Evolutionary conservation across 2,113 vertebrate species (phyloP), one percentile per base, ranked within the genome.

Genomic region (Glareola pratincola): DNA sequence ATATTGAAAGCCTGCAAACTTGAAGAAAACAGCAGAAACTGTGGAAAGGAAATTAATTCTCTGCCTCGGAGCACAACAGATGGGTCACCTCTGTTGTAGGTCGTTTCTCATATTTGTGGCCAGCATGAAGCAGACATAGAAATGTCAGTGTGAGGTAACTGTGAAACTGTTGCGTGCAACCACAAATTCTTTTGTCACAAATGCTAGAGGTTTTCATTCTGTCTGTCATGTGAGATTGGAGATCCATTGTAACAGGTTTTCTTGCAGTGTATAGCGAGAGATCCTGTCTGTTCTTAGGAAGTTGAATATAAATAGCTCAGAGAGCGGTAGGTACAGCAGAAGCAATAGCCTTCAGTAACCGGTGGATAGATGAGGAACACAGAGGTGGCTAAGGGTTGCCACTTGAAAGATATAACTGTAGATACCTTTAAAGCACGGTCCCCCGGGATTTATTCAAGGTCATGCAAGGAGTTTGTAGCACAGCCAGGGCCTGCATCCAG

Each of bases 381-480:
- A 2, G 47, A 50, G 56, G 26, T 48, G 88, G 45, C 77, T 54
- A 32, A 32, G 84, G 68, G 66, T 10, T 91, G 85, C 54, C 69
- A 29, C 73, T 62, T 39, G 43, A 16, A 39, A n/a, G 71, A 10
- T 54, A 4, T 9, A 62, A 53, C 66, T 48, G 90, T 27, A 50
- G 77, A 7, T 14, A 18, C 39, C 71, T 57, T 11, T 14, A 9
- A 47, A 60, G 24, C 2, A 0, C 0, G 12, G 45, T 2, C 43
- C 68, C 60, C 79, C 64, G 69, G 91, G 92, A 76, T 94, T 94
- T n/a, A 18, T 53, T 64, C 83, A 85, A 94, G 88, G 94, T 89
- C 24, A 14, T 17, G 34, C 57, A 39, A 57, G 69, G 88, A 87
- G 77, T 41, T 51, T 88, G 91, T 22, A 53, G 73, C 83, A 78